Percentiles rank a stretch among this genome's conserved stretches.
Evolutionary conservation across 35 echinoderm and acorn worm species (phyloP).

Genomic region (Stichopus chloronotus): DNA sequence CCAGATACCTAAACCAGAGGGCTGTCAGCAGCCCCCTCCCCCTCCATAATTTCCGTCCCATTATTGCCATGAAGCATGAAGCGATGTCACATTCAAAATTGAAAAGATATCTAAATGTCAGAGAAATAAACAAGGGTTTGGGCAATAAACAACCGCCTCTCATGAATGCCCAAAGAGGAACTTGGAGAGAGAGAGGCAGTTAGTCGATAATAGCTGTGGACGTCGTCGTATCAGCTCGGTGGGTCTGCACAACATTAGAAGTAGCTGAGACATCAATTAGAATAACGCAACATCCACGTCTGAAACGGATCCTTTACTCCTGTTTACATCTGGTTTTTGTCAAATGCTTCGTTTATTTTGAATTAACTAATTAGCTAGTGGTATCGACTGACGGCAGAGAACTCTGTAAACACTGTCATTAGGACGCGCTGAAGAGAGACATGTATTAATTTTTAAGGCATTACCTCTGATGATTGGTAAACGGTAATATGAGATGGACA

Average conservation of each 20-base stretch:
- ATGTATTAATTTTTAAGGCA: conserved; percentile 1
- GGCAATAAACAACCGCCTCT: conserved; percentile 24
- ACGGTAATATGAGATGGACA: not conserved
- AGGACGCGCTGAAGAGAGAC: not conserved
- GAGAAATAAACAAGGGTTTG: conserved; percentile 43
- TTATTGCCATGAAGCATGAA: conserved; percentile 23
- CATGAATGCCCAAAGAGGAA: too few species aligned
- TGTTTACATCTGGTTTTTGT: conserved; percentile 48
- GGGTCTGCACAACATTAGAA: conserved; percentile 16
- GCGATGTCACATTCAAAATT: conserved; percentile 49
- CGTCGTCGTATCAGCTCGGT: not conserved
- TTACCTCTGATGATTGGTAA: not conserved
- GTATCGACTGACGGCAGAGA: not conserved
- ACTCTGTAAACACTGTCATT: conserved; percentile 41
- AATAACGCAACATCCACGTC: conserved; percentile 29
- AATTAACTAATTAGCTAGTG: conserved; percentile 54
- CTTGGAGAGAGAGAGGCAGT: not conserved
- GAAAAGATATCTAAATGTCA: conserved; percentile 52
- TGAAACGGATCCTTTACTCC: conserved; percentile 19
- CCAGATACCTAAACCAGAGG: conserved; percentile 12
- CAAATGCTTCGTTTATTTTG: conserved; percentile 48
- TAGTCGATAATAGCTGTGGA: conserved; percentile 19
- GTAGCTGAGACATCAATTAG: conserved; percentile 40
- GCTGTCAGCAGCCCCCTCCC: not conserved
- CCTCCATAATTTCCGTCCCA: conserved; percentile 38